Base-by-base conservation (phyloP, 2,888 invertebrate genomes). In the Drepanosiphum platanoidis region DNA sequence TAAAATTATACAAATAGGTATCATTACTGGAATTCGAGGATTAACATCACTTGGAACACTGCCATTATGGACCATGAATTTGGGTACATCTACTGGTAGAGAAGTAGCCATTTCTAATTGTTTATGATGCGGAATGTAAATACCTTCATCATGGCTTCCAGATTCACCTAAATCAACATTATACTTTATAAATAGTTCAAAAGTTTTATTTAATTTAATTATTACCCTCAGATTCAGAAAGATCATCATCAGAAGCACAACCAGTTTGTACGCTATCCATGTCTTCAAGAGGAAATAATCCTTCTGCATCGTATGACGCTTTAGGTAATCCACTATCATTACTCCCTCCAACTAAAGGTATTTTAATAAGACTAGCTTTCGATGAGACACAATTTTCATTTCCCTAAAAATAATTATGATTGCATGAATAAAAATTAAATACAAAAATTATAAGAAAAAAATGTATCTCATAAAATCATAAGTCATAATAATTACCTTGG, bases 211-310 rank as follows among this genome's bases (percentile, higher is more conserved):
- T 18, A 72, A 34, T 36, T 66, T 13, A 72, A 52, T 80, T 90
- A 90, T 90, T 90, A 94, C 95, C 93, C 90, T 95, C 95, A 72
- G 93, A 93, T 89, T 94, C 94, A 87, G 93, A 93, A 87, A 93
- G 93, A 64, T 87, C 87, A 86, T 94, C 92, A 88, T 91, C 90
- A 86, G 90, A 90, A 87, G 90, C 89, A 71, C 89, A 90, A 34
- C 87, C 87, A 0, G 91, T 90, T 77, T 88, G 87, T 30, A 87
- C 88, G 61, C 91, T 91, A 88, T 94, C 93, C 90, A 92, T 92
- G 79, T 93, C 95, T 89, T 96, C 96, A 88, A 96, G 91, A 88
- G 94, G 93, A 89, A 96, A 96, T 87, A 96, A 91, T 86, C 93
- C 94, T 90, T 95, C 95, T 18, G 93, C 92, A 88, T 94, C 94